phyloP scores from a whole-genome alignment of 2,797 vertebrate species.

The Cirrhinus mrigala region DNA sequence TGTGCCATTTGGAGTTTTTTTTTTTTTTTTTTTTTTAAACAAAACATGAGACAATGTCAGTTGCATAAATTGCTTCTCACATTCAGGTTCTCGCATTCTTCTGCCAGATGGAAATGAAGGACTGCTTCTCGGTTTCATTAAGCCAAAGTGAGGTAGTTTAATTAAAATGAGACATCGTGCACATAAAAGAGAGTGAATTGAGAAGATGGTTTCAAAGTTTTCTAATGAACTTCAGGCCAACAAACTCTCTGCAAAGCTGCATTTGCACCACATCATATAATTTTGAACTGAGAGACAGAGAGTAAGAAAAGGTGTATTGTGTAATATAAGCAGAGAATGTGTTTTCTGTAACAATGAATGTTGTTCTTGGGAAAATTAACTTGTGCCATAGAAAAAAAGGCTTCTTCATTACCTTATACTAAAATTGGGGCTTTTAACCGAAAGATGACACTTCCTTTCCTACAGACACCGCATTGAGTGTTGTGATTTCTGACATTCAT shows the following conservation, averaged over 20 bases:
- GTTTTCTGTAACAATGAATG: slow-evolving; percentile 22
- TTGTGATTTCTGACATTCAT: background rate
- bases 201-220: slow-evolving; percentile 33
- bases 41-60: background rate
- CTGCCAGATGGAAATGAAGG: slow-evolving; percentile 74
- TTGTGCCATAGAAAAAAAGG: too few relatives aligned
- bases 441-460: background rate
- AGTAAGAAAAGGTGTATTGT: background rate
- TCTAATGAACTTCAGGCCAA: slow-evolving; percentile 45
- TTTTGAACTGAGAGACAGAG: slow-evolving; percentile 21
- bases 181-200: background rate
- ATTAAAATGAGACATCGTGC: slow-evolving; percentile 16
- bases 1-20: background rate
- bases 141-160: slow-evolving; percentile 61
- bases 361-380: background rate
- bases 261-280: slow-evolving; percentile 41
- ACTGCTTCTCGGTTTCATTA: slow-evolving; percentile 62
- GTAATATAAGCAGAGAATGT: background rate
- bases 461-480: background rate
- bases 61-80: background rate
- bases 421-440: background rate
- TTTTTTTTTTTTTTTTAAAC: too few relatives aligned
- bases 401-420: background rate
- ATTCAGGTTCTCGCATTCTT: slow-evolving; percentile 48
- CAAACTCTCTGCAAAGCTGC: slow-evolving; percentile 27